Evolutionary conservation across 2,797 vertebrate genomes (phyloP).

Genomic region (Poeciliopsis paucimaculata): DNA sequence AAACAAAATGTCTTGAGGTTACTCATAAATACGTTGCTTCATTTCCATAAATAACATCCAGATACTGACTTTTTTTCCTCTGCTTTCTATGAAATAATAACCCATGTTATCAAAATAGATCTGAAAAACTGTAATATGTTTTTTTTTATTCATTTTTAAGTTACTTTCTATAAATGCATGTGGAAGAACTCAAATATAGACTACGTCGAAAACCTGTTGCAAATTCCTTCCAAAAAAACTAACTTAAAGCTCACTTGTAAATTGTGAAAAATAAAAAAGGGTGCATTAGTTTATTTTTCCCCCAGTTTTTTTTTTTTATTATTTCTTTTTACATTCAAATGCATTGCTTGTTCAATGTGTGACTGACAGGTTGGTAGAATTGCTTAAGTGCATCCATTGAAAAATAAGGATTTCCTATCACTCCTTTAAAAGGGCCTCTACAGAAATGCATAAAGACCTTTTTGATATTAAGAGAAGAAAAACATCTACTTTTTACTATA

Average conservation of each 20-base stretch:
- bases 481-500: conserved; percentile 74
- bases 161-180: conserved; percentile 84
- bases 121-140: conserved; percentile 84
- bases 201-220: conserved; percentile 74
- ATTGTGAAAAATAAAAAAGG: conserved; percentile 71
- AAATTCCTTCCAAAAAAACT: conserved; percentile 69
- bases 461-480: conserved; percentile 78
- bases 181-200: conserved; percentile 84
- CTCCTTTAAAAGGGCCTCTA: conserved; percentile 77
- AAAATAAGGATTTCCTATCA: conserved; percentile 83
- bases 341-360: conserved; percentile 77
- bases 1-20: conserved; percentile 86
- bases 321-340: conserved; percentile 82
- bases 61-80: conserved; percentile 85
- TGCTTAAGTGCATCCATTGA: conserved; percentile 83
- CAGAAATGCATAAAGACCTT: conserved; percentile 80
- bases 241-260: conserved; percentile 82
- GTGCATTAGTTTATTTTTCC: conserved; percentile 72
- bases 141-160: conserved; percentile 78
- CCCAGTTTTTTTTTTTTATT: conserved; percentile 19
- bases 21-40: conserved; percentile 88
- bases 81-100: conserved; percentile 87
- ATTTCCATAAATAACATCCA: conserved; percentile 89
- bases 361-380: conserved; percentile 80
- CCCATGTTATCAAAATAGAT: conserved; percentile 90